These are phyloP conservation scores for Lamellibrachia columna DNA, from an alignment of 2,888 invertebrate species.

Conservation along the genomic window DNA sequence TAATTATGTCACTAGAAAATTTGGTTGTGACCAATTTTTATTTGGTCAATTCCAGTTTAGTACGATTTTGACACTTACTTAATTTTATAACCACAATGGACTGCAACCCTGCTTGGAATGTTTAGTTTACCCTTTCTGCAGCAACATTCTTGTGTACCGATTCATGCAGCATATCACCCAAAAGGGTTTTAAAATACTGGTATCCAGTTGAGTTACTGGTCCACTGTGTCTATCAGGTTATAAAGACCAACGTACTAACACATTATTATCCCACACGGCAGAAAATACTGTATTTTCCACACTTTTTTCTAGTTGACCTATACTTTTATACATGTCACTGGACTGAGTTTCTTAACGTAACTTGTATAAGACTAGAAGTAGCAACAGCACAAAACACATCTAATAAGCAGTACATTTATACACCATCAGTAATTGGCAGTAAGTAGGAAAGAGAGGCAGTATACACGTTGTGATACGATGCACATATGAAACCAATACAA, in stretches of 20 bases:
- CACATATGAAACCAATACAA: neutral
- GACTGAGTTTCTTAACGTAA: too few relatives aligned
- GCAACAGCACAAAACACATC: neutral
- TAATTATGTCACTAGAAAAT: neutral
- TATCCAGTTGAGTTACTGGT: too few relatives aligned
- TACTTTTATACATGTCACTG: too few relatives aligned
- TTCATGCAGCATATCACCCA: neutral
- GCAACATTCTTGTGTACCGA: neutral
- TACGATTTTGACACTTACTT: neutral
- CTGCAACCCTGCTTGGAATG: neutral
- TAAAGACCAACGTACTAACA: neutral
- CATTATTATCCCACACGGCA: neutral
- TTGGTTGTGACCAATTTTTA: neutral
- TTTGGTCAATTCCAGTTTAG: too few relatives aligned
- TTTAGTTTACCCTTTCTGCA: neutral
- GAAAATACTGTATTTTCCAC: too few relatives aligned
- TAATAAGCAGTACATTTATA: neutral
- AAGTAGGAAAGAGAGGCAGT: neutral
- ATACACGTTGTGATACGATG: neutral
- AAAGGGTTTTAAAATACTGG: neutral
- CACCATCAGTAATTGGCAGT: neutral
- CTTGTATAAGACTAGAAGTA: too few relatives aligned
- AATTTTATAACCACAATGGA: neutral
- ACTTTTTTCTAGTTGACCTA: too few relatives aligned
- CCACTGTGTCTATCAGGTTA: neutral